A percentile compares a stretch with the other conserved stretches of the same genome.
phyloP scores from a whole-genome alignment of 2,888 invertebrate species.

The Vandiemenella viatica region DNA sequence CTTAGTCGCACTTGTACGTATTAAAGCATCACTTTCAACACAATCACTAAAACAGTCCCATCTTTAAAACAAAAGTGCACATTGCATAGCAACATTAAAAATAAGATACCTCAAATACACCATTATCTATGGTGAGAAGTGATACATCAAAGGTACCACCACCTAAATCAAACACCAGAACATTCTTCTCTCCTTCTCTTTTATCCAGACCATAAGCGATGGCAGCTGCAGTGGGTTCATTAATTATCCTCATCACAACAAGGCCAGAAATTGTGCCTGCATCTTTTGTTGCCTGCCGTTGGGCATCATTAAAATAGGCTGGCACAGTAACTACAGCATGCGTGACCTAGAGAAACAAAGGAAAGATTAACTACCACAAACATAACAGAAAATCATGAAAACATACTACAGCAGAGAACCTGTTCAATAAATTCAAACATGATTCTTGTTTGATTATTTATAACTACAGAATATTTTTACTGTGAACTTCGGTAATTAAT shows the following conservation, averaged over 20 bases:
- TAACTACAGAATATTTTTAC: too few species aligned
- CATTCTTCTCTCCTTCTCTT: constrained; percentile 94
- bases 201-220: constrained; percentile 95
- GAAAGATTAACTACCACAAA: neutral
- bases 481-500: too few species aligned
- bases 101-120: constrained; percentile 70
- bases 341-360: constrained; percentile 31
- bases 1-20: too few species aligned
- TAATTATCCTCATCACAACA: constrained; percentile 89
- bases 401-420: too few species aligned
- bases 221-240: constrained; percentile 94
- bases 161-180: constrained; percentile 95
- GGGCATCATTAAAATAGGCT: constrained; percentile 98
- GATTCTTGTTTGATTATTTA: too few species aligned
- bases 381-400: too few species aligned
- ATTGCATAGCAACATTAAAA: too few species aligned
- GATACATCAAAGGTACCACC: constrained; percentile 99
- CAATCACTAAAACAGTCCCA: too few species aligned
- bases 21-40: too few species aligned
- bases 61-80: too few species aligned
- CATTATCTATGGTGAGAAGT: constrained; percentile 93
- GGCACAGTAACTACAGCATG: constrained; percentile 90
- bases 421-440: too few species aligned
- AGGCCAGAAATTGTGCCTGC: constrained; percentile 91
- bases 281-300: constrained; percentile 97